Base-by-base conservation (phyloP, 2,888 invertebrate genomes). In the Cephus spinipes region DNA sequence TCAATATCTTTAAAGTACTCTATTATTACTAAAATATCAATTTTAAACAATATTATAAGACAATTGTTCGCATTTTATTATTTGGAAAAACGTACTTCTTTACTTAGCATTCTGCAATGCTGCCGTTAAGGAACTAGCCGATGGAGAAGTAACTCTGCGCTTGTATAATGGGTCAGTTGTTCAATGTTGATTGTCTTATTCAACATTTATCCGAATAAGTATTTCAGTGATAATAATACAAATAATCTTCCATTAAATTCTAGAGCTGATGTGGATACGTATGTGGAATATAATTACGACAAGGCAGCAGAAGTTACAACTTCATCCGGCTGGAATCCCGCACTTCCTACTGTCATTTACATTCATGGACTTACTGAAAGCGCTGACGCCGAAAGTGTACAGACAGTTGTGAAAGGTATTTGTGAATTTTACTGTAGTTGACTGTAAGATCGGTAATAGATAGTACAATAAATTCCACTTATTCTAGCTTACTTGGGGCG, bases 401-500 rank as follows among this genome's bases (percentile, higher is more conserved):
- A 23, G 23, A 55, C 55, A 55, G 55, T 55, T 55, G 55, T 55
- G 23, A 55, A 55, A 55, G 55, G 55, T 55, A 55, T 55, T 55
- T 55, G 6, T 23, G 23, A 55, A 55, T 2, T 55, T 55, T 23
- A 55, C 40, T 40, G 1, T 15, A 15, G 15, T 15, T 15, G 4
- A 40, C 6, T 15, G 40, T 40, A 15, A 40, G 15, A 40, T 40
- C 15, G 55, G 55, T 55, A 2, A 23, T 9, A 15, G 15, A 6
- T 15, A 6, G 15, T 40, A 40, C 40, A 40, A 55, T 55, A 9
- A 23, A 9, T 55, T 15, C 55, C 23, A 23, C 55, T 55, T 33
- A n/a, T 68, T 75, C 9, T 33, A 75, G 69, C 31, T 73, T 34
- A 68, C 77, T 55, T 74, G 35, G 23, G 40, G n/a, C 68, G 35